Evolutionary conservation across 2,113 vertebrate genomes (phyloP), one percentile per base, ranked within the genome.

Genomic region (Tetrax tetrax): DNA sequence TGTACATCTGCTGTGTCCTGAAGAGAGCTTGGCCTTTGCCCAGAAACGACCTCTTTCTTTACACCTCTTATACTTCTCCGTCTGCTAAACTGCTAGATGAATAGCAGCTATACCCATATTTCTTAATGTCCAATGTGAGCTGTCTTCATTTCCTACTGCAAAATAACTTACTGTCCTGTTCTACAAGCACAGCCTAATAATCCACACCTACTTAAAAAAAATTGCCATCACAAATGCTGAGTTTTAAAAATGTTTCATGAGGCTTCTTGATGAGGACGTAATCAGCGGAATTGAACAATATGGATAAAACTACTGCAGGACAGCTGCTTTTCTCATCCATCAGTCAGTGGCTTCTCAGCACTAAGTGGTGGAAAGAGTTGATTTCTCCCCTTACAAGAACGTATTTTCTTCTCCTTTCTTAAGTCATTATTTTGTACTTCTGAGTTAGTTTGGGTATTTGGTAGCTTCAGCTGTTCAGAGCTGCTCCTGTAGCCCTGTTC

Each of bases 31-130:
- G 14, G 31, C 43, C 63, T 53, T 53, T 48, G 50, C 50, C 29
- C 50, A 37, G 60, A 20, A 38, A 29, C 9, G 19, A 19, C 7
- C 0, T 24, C 10, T 68, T 63, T 51, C 17, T 25, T 51, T 35
- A n/a, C 18, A 41, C n/a, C 9, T 47, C 48, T 47, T 41, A 2
- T 2, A 3, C 28, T 38, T 31, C n/a, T 24, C 22, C 65, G 6
- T 38, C 25, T 65, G 37, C n/a, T 65, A 13, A 43, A 35, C 17
- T 77, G 48, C 43, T n/a, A 13, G 38, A 22, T 18, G 38, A 28
- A 10, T 6, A 17, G 19, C 38, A 71, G 31, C 64, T 41, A 1
- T 15, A 25, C 43, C 45, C 2, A 0, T 18, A 10, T 47, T 53
- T 59, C 43, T 66, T 59, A 15, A 14, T 16, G 11, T 19, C 45